phyloP scores from a whole-genome alignment of 2,113 vertebrate species.

The Heterocephalus glaber region DNA sequence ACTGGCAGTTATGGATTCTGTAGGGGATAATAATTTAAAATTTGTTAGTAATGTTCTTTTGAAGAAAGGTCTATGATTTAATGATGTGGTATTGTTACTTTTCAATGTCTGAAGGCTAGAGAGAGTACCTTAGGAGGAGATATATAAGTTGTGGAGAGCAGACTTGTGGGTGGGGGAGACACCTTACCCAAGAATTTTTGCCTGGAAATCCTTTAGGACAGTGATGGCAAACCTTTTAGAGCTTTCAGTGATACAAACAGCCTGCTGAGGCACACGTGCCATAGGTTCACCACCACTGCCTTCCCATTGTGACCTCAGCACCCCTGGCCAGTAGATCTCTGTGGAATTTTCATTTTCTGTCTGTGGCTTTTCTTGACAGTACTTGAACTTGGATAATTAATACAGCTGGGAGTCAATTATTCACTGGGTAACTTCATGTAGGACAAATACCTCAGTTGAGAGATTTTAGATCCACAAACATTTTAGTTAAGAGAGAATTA shows the following conservation, averaged over 20 bases:
- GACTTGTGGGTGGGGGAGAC: neutral
- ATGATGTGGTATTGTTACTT: neutral
- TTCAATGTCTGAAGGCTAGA: neutral
- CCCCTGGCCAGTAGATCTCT: neutral
- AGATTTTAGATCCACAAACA: slow-evolving; percentile 61
- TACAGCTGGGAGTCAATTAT: neutral
- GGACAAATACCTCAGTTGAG: slow-evolving; percentile 14
- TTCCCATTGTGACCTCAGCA: neutral
- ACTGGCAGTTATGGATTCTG: neutral
- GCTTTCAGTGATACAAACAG: neutral
- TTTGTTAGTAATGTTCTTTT: neutral
- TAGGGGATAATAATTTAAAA: neutral
- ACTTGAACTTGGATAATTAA: neutral
- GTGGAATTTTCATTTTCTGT: neutral
- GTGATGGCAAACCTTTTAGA: neutral
- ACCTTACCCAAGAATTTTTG: neutral
- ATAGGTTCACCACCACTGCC: neutral
- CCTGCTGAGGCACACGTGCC: neutral
- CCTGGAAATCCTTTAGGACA: neutral
- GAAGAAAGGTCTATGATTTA: neutral
- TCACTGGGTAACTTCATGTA: neutral
- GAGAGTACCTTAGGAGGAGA: neutral
- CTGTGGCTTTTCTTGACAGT: neutral
- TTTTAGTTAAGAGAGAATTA: slow-evolving; percentile 68
- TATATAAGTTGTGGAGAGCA: neutral